Conservation (phyloP, 37 sponge, comb jelly and placozoan species). For the Haliclona indistincta region DNA sequence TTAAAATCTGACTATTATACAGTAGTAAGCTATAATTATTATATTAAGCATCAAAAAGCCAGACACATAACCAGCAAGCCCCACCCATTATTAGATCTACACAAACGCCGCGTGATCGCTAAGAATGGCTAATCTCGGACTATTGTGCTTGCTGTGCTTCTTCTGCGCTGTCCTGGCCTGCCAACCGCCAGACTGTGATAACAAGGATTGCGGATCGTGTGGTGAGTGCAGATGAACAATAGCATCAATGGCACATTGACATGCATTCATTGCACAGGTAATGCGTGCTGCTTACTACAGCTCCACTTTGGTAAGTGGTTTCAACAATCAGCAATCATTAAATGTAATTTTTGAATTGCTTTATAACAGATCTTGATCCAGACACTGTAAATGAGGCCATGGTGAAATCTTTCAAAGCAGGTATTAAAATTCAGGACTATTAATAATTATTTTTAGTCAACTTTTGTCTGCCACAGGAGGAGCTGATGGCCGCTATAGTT, state of each 20-base stretch:
- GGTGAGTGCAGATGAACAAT: too few relatives aligned
- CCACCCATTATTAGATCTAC: too few relatives aligned
- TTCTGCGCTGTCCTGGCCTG: constrained; percentile 30
- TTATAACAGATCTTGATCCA: background rate
- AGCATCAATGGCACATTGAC: too few relatives aligned
- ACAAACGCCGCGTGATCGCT: too few relatives aligned
- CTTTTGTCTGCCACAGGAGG: constrained; percentile 60
- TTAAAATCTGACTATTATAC: too few relatives aligned
- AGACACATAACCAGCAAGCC: too few relatives aligned
- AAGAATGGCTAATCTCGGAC: too few relatives aligned
- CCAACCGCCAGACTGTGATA: constrained; percentile 84
- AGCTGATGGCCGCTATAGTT: constrained; percentile 72
- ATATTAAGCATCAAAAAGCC: too few relatives aligned
- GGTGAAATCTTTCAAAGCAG: constrained; percentile 35
- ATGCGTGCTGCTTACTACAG: constrained; percentile 73
- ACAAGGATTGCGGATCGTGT: constrained; percentile 80
- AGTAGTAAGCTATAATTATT: too few relatives aligned
- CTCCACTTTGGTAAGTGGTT: constrained; percentile 67
- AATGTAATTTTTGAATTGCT: background rate
- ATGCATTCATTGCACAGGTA: constrained; percentile 41
- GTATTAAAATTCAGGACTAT: constrained; percentile 15
- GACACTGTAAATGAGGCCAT: constrained; percentile 11
- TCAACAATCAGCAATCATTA: background rate
- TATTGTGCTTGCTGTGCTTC: background rate
- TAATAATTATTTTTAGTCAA: background rate